phyloP scores from a whole-genome alignment of 2,113 vertebrate species.

The Cyanoramphus novaezelandiae region DNA sequence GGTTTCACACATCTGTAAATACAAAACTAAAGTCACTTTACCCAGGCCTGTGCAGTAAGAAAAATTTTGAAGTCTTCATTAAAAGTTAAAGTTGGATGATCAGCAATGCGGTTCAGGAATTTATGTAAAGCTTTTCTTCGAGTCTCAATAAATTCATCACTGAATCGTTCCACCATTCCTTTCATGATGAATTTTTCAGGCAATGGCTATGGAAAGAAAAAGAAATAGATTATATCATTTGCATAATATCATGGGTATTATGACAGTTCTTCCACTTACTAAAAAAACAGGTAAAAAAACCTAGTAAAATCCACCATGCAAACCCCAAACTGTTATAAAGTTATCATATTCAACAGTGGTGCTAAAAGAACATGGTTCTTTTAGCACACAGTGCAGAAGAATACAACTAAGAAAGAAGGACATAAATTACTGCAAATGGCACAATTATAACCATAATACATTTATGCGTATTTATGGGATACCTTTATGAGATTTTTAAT shows the following conservation, averaged over 20 bases:
- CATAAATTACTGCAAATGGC: background rate
- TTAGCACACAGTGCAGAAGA: background rate
- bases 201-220: constrained; percentile 80
- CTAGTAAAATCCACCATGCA: background rate
- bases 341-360: background rate
- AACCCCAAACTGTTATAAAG: background rate
- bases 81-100: constrained; percentile 91
- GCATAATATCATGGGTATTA: background rate
- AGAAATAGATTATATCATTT: background rate
- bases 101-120: constrained; percentile 89
- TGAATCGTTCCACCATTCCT: constrained; percentile 96
- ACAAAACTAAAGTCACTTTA: constrained; percentile 63
- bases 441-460: background rate
- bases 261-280: background rate
- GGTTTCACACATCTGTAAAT: background rate
- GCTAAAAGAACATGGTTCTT: background rate
- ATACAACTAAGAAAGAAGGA: background rate
- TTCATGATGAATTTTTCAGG: constrained; percentile 97
- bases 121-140: constrained; percentile 89
- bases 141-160: constrained; percentile 92
- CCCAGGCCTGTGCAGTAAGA: constrained; percentile 87
- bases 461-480: background rate
- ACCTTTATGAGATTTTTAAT: background rate
- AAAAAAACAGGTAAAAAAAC: background rate
- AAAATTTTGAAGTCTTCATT: constrained; percentile 92